Conservation (phyloP, 2,797 vertebrate genomes). For the Orientallactaga sibirica region DNA sequence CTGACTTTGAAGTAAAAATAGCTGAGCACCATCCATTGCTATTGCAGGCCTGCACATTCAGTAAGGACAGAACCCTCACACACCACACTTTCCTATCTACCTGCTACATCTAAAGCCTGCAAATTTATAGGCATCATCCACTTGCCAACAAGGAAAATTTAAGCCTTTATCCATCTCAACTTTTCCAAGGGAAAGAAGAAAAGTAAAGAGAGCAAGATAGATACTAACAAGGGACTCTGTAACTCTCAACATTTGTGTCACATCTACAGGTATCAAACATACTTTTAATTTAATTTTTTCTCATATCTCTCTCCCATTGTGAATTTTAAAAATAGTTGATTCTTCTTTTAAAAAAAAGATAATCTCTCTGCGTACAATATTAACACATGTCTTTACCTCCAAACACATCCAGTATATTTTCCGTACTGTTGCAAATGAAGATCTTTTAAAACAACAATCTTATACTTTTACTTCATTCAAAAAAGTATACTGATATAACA, state of each 20-base stretch:
- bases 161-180: constrained; percentile 39
- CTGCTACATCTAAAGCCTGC: constrained; percentile 65
- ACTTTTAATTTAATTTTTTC: constrained; percentile 13
- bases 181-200: not conserved
- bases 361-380: not conserved
- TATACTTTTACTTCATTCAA: not conserved
- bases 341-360: constrained; percentile 49
- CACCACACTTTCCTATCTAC: constrained; percentile 20
- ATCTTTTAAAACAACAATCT: constrained; percentile 34
- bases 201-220: not conserved
- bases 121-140: constrained; percentile 4
- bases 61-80: constrained; percentile 38
- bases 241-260: not conserved
- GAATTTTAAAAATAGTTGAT: not conserved
- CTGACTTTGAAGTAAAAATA: constrained; percentile 59
- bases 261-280: constrained; percentile 18
- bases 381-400: not conserved
- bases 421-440: not conserved
- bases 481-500: not conserved
- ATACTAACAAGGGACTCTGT: not conserved
- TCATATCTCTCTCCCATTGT: not conserved
- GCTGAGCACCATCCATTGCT: not conserved
- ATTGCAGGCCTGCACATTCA: not conserved
- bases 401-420: not conserved
- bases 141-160: constrained; percentile 43